These are phyloP conservation scores for Plotosus lineatus DNA, from an alignment of 2,113 vertebrate species.

Conservation along the genomic window DNA sequence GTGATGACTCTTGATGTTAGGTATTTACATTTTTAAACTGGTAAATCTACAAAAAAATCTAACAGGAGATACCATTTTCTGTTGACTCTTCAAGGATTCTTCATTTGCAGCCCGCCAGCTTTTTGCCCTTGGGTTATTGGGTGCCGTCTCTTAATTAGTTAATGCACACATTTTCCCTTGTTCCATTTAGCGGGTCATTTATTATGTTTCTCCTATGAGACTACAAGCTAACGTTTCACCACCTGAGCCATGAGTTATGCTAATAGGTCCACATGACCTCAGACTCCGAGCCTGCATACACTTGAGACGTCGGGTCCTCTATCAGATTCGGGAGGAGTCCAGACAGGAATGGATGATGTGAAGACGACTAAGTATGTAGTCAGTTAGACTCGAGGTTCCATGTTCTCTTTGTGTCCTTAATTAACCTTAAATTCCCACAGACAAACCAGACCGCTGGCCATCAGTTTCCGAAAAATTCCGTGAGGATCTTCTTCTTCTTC, in stretches of 20 bases:
- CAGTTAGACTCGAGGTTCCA: constrained; percentile 41
- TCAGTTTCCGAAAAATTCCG: constrained; percentile 14
- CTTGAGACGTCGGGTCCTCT: background rate
- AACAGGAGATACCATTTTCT: background rate
- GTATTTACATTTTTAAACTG: background rate
- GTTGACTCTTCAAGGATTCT: background rate
- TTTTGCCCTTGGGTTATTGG: constrained; percentile 25
- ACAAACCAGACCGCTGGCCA: constrained; percentile 19
- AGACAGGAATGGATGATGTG: constrained; percentile 31
- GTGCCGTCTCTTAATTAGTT: constrained; percentile 36
- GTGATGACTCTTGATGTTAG: background rate
- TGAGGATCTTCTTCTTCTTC: too few species aligned
- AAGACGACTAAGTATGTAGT: constrained; percentile 26
- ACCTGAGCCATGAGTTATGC: constrained; percentile 44
- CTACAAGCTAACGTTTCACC: constrained; percentile 30
- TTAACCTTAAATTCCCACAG: constrained; percentile 38
- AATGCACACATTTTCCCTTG: constrained; percentile 41
- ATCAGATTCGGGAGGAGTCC: background rate
- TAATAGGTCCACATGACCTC: constrained; percentile 42
- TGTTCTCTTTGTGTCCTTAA: constrained; percentile 44
- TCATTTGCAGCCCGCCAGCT: constrained; percentile 18
- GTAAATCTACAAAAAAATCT: background rate
- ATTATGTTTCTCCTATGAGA: constrained; percentile 32
- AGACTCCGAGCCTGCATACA: constrained; percentile 25
- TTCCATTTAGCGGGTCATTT: constrained; percentile 44